Percentiles rank a stretch among this genome's conserved stretches.
phyloP scores from a whole-genome alignment of 1,140 invertebrate species.

The Neodiprion lecontei region DNA sequence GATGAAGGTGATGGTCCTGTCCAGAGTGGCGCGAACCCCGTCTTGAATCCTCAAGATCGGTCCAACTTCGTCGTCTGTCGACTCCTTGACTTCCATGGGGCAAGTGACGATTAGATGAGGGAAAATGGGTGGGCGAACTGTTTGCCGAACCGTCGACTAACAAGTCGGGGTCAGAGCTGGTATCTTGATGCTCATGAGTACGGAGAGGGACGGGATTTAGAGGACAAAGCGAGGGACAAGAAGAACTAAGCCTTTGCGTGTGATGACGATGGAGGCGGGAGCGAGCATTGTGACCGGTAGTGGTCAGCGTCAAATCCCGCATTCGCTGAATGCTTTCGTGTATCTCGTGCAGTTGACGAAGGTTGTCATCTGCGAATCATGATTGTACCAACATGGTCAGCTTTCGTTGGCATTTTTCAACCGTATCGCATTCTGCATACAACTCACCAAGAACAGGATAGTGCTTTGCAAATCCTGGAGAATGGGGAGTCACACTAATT shows the following conservation, averaged over 20 bases:
- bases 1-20: slow-evolving; percentile 45
- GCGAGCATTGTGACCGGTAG: slow-evolving; percentile 51
- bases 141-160: slow-evolving; percentile 58
- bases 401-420: too few relatives aligned
- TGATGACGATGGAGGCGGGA: slow-evolving; percentile 41
- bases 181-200: slow-evolving; percentile 48
- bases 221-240: slow-evolving; percentile 73
- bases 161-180: slow-evolving; percentile 61
- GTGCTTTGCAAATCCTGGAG: slow-evolving; percentile 69
- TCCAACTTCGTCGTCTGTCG: slow-evolving; percentile 79
- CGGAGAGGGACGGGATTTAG: slow-evolving; percentile 36
- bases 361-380: slow-evolving; percentile 69
- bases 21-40: slow-evolving; percentile 51
- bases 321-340: slow-evolving; percentile 79
- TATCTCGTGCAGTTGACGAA: slow-evolving; percentile 77
- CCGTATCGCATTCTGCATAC: not conserved
- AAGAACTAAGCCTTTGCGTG: slow-evolving; percentile 70
- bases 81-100: slow-evolving; percentile 50
- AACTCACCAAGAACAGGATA: slow-evolving; percentile 68
- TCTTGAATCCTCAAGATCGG: slow-evolving; percentile 72
- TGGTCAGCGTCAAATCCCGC: slow-evolving; percentile 68
- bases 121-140: slow-evolving; percentile 61
- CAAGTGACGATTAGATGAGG: slow-evolving; percentile 39
- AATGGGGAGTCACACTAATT: slow-evolving; percentile 87
- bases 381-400: not conserved